Evolutionary conservation across 2,888 invertebrate species (phyloP), one percentile per base, ranked within the genome.

Genomic region (Ormyrus rosae): DNA sequence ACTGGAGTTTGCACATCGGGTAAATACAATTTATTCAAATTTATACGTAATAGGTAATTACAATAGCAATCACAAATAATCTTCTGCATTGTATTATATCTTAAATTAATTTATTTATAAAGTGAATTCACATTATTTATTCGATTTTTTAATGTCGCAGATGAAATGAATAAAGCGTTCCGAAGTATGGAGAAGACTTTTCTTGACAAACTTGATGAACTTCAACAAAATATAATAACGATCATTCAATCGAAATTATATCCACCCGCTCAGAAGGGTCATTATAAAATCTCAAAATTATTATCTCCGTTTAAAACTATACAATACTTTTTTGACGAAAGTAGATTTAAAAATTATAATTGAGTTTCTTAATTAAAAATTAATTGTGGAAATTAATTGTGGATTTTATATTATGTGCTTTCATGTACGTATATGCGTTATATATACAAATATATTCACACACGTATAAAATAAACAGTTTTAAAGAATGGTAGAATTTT

Each of bases 1-100:
- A 90, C 89, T 6, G 91, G 91, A 69, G 87, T 89, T 64, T 91
- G 91, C 80, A 90, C 89, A 78, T 86, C 90, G 48, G 86, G 89
- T 89, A 72, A 84, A 84, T 9, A 58, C 3, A 34, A 4, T 34
- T 34, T 34, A 34, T 34, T 34, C 34, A 34, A 34, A 34, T 34
- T 34, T 34, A 34, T 34, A 34, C 34, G 4, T 34, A 34, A 34
- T 34, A 34, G 34, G 34, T 34, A 34, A 34, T 34, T 34, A 34
- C 0, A 34, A 34, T 34, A 34, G 34, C 34, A 34, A 4, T 34
- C 34, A 34, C 34, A 34, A 34, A 34, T 34, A 34, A 34, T 34
- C 34, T 4, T 34, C 34, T 34, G 34, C 34, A 34, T 34, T 34
- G 19, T 34, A 6, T 56, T 34, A 6, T 56, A 56, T 10, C 5